Evolutionary conservation across 2,888 invertebrate species (phyloP), one percentile per base, ranked within the genome.

Genomic region (Hydrotaea diabolus): DNA sequence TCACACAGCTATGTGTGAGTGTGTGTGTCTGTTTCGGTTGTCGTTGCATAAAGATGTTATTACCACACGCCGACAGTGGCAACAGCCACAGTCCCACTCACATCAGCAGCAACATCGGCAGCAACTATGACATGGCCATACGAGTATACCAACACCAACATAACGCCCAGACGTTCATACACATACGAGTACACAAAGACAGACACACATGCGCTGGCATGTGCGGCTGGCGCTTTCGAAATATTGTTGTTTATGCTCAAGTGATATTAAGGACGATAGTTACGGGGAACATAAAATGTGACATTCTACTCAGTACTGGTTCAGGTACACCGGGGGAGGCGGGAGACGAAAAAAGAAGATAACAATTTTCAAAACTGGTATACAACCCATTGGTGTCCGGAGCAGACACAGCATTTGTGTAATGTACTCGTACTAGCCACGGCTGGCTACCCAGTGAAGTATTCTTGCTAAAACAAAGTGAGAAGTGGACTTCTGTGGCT

Each of bases 191-290:
- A 39, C 39, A 39, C 39, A 4, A 4, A 39, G 1, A 3, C 39
- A 39, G 7, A 4, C 13, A 39, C 39, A 39, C n/a, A 49, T 49
- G 49, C n/a, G 39, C 7, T 39, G 39, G 4, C 49, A n/a, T 49
- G n/a, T n/a, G n/a, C n/a, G 2, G n/a, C 49, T 49, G 49, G 49
- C 13, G n/a, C n/a, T 49, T 49, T 1, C 49, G n/a, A 49, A 49
- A 49, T 49, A 13, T 49, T 49, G 49, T 49, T 49, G 31, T 62
- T 62, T 62, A 62, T 62, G 23, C 9, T 62, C 62, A 62, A n/a
- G 62, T 62, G 23, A 62, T 62, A 62, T 62, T 62, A 62, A 15
- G 31, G 17, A 23, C 31, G 31, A 62, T 5, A 62, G 23, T 62
- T 62, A 62, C 62, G 31, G 17, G 3, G n/a, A 36, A 31, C 62